These are phyloP conservation scores for Esox lucius DNA, from an alignment of 2,797 vertebrate species.

Conservation along the genomic window DNA sequence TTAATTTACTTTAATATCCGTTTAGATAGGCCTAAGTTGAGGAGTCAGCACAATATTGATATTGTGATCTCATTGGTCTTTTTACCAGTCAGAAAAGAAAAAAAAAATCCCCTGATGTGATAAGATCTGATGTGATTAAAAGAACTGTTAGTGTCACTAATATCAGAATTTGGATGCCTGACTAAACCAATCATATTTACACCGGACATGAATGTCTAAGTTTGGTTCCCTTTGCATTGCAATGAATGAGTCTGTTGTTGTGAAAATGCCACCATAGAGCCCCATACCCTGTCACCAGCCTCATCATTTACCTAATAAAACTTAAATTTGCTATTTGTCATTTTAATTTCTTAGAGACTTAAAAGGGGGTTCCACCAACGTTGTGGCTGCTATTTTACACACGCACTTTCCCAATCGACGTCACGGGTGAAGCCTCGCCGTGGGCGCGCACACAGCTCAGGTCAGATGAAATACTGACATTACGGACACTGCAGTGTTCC, in stretches of 20 bases:
- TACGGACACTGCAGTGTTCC: background rate
- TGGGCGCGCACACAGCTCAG: background rate
- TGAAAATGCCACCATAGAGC: background rate
- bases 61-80: too few relatives aligned
- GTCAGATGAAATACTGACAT: conserved; percentile 2
- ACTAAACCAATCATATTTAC: background rate
- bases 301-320: conserved; percentile 8
- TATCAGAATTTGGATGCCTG: too few relatives aligned
- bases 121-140: too few relatives aligned
- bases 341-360: background rate
- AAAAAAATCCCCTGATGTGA: too few relatives aligned
- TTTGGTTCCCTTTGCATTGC: background rate
- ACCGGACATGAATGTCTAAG: background rate
- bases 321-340: background rate
- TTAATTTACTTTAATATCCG: background rate
- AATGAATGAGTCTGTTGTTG: background rate
- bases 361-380: background rate
- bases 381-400: background rate
- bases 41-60: too few relatives aligned
- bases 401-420: background rate
- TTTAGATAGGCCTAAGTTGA: background rate
- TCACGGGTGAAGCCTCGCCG: background rate
- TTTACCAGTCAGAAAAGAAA: too few relatives aligned
- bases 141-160: too few relatives aligned
- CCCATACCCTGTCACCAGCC: background rate